Conservation (phyloP, 2,797 vertebrate species). For the Xenentodon cancila region DNA sequence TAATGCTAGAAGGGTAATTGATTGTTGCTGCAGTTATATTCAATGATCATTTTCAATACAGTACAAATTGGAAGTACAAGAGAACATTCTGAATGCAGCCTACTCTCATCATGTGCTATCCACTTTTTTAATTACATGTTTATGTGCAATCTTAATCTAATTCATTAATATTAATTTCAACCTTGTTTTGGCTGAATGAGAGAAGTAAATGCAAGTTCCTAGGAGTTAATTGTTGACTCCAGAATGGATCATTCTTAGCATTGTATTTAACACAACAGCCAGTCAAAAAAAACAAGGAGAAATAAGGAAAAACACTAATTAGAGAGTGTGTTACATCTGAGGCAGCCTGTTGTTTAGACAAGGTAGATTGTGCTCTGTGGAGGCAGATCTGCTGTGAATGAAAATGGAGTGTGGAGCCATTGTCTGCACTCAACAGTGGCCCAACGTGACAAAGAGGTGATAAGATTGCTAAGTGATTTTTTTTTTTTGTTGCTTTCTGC, state of each 20-base stretch:
- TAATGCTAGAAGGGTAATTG: too few species aligned
- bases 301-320: conserved; percentile 58
- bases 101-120: not conserved
- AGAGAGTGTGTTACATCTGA: conserved; percentile 50
- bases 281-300: conserved; percentile 56
- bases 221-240: conserved; percentile 34
- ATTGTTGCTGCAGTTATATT: too few species aligned
- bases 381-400: conserved; percentile 28
- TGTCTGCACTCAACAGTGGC: conserved; percentile 40
- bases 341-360: conserved; percentile 42
- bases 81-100: too few species aligned
- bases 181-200: conserved; percentile 13
- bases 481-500: conserved; percentile 29
- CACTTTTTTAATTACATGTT: not conserved
- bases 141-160: conserved; percentile 29
- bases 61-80: too few species aligned
- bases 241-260: conserved; percentile 45
- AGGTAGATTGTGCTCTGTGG: conserved; percentile 29
- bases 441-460: conserved; percentile 32
- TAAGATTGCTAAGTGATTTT: conserved; percentile 54
- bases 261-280: conserved; percentile 66
- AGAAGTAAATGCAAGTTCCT: conserved; percentile 37
- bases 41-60: too few species aligned
- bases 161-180: too few species aligned
- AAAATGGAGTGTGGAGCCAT: conserved; percentile 38